phyloP scores from a whole-genome alignment of 1,140 invertebrate species.

The Drosophila paulistorum region DNA sequence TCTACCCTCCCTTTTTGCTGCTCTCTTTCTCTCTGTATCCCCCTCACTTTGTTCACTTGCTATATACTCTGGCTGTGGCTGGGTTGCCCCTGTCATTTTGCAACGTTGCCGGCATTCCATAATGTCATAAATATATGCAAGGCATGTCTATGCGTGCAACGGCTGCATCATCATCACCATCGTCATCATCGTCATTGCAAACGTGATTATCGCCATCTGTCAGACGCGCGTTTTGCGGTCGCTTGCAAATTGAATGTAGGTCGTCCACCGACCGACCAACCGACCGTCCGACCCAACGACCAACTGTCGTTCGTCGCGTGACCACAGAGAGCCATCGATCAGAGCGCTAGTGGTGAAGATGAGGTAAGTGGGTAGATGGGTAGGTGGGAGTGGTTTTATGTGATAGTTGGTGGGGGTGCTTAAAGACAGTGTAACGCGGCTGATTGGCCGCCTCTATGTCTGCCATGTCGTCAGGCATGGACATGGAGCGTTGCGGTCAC shows the following conservation, averaged over 20 bases:
- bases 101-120: conserved; percentile 17
- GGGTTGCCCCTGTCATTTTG: conserved; percentile 15
- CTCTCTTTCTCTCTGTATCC: neutral
- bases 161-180: conserved; percentile 31
- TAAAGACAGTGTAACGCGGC: conserved; percentile 37
- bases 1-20: neutral
- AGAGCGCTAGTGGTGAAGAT: conserved; percentile 38
- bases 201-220: conserved; percentile 70
- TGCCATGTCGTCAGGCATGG: conserved; percentile 44
- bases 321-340: conserved; percentile 74
- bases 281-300: conserved; percentile 29
- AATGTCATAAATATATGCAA: conserved; percentile 31
- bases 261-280: conserved; percentile 41
- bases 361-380: neutral
- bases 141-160: conserved; percentile 34
- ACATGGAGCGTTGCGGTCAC: conserved; percentile 42
- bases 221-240: conserved; percentile 73
- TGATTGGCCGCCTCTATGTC: conserved; percentile 70
- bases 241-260: conserved; percentile 77
- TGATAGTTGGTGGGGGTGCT: conserved; percentile 30
- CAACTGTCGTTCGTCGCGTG: conserved; percentile 53
- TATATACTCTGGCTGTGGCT: conserved; percentile 9
- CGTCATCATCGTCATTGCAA: conserved; percentile 29
- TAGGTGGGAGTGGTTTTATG: neutral
- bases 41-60: conserved; percentile 28